phyloP scores from a whole-genome alignment of 1,140 invertebrate genomes.

The Lordiphosa collinella region DNA sequence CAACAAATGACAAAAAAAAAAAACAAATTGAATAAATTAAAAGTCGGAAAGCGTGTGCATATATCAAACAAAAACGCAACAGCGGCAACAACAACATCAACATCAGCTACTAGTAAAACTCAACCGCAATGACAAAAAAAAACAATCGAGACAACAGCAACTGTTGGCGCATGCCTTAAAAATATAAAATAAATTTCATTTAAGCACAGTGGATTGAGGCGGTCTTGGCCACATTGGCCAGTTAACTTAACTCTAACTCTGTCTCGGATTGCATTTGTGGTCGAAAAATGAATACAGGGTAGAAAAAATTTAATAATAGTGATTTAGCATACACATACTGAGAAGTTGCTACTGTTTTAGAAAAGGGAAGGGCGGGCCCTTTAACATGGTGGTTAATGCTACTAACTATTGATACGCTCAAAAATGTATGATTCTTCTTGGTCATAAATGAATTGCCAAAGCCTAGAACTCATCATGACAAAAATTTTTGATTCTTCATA shows the following conservation, averaged over 20 bases:
- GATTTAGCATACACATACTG: no score
- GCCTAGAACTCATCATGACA: no score
- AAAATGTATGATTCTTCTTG: no score
- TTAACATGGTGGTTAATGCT: not conserved
- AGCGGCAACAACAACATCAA: slow-evolving; percentile 24
- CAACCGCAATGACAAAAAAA: slow-evolving; percentile 28
- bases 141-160: slow-evolving; percentile 24
- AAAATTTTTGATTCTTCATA: no score
- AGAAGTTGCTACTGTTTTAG: no score
- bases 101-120: slow-evolving; percentile 23
- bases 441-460: no score
- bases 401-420: not conserved
- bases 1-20: slow-evolving; percentile 26
- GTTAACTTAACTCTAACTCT: not conserved
- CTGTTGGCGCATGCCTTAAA: slow-evolving; percentile 36
- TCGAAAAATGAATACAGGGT: no score
- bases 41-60: slow-evolving; percentile 60
- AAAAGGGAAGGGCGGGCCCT: no score
- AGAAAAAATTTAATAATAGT: no score
- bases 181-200: slow-evolving; percentile 22
- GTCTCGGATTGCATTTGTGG: not conserved
- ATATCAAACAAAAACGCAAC: slow-evolving; percentile 46
- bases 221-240: not conserved
- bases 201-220: slow-evolving; percentile 30
- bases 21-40: slow-evolving; percentile 69